These are phyloP conservation scores for Clarias batrachus DNA, from an alignment of 2,113 vertebrate genomes.

Conservation along the genomic window DNA sequence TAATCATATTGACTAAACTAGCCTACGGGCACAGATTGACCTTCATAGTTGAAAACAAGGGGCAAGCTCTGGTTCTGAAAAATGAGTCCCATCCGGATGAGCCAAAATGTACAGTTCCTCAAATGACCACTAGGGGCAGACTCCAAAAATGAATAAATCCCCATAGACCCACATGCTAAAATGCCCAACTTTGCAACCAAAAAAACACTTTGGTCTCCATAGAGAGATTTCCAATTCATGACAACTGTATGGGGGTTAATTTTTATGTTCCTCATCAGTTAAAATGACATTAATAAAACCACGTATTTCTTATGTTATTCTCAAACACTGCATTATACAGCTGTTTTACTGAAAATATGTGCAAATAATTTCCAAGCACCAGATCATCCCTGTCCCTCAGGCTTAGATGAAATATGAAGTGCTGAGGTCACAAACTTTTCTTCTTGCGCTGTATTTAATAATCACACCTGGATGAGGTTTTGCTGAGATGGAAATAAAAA, in stretches of 20 bases:
- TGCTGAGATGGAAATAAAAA: constrained; percentile 9
- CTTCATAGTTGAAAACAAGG: too few relatives aligned
- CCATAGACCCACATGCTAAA: too few relatives aligned
- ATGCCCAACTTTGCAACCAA: too few relatives aligned
- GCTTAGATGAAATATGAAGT: background rate
- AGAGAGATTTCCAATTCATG: too few relatives aligned
- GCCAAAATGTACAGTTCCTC: too few relatives aligned
- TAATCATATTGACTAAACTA: background rate
- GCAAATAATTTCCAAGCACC: background rate
- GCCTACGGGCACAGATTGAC: background rate
- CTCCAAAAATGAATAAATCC: too few relatives aligned
- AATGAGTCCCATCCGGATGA: too few relatives aligned
- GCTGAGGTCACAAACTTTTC: background rate
- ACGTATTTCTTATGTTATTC: background rate
- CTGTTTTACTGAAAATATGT: background rate
- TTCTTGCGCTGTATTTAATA: background rate
- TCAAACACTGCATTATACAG: background rate
- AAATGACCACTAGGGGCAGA: too few relatives aligned
- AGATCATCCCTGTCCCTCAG: background rate
- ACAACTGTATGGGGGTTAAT: too few relatives aligned
- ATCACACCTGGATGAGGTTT: background rate
- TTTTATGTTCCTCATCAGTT: too few relatives aligned
- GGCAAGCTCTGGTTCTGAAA: too few relatives aligned
- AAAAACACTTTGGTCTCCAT: too few relatives aligned
- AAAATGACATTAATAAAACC: background rate